Base-by-base conservation (phyloP, 1,140 invertebrate genomes). In the Sitobion miscanthi region DNA sequence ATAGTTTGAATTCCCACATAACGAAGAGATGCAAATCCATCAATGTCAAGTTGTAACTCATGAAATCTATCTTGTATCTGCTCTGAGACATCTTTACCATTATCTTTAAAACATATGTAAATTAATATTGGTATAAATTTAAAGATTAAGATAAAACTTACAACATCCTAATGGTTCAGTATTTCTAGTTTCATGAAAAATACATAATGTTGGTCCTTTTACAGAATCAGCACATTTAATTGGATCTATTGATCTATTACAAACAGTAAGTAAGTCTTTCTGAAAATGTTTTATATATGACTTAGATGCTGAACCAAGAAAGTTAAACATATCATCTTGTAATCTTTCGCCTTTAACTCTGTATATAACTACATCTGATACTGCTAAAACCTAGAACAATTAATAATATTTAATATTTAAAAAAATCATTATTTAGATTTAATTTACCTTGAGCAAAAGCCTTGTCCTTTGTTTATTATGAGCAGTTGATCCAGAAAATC, bases 361-460 rank as follows among this genome's bases (percentile, higher is more conserved):
- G 95, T 98, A 98, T 85, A 98, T 96, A 1, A 98, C 96, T 94
- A 98, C 96, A 95, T 98, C 98, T 14, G 97, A 98, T 54, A 98
- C 96, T 8, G 98, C 98, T 3, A 98, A 95, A 77, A 97, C 96
- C 95, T 96, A 91, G 94, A 90, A 77, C 52, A 94, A 86, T 82
- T 25, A 85, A 49, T 38, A 83, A 83, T 30, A 83, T 90, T 69
- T 91, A n/a, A 69, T 77, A 52, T 45, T 91, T 49, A 54, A 85
- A 82, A 8, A 42, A 49, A 77, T 17, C 11, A 69, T 52, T n/a
- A 9, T 30, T 62, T 69, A 93, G n/a, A 38, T 85, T 49, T 52
- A 45, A 20, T 62, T 94, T 91, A 97, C 96, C 95, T 98, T 98
- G 8, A 98, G 95, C 23, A 98, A 95, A n/a, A 98, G 95, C 57